Evolutionary conservation across 2,888 invertebrate genomes (phyloP).

Genomic region (Thecocarcelia acutangulata): DNA sequence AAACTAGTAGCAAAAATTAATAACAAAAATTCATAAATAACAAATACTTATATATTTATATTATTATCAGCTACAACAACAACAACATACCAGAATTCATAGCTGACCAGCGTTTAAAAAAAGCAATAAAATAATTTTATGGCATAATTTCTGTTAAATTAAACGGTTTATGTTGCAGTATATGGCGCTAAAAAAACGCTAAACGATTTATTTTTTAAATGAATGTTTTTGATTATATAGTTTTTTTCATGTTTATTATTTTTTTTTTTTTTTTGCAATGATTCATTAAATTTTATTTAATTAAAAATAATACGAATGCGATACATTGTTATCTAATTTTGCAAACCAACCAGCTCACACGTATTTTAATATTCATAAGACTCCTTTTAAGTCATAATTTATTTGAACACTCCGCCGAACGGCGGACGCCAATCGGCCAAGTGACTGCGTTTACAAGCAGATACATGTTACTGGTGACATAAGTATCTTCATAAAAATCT

Average conservation of each 20-base stretch:
- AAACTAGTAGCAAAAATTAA: constrained; percentile 10
- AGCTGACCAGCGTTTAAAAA: neutral
- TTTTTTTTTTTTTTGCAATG: constrained; percentile 24
- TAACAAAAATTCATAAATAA: neutral
- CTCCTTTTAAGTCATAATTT: constrained; percentile 65
- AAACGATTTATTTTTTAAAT: neutral
- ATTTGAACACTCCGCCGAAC: constrained; percentile 25
- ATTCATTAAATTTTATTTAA: constrained; percentile 35
- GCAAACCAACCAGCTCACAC: constrained; percentile 39
- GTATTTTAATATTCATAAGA: constrained; percentile 58
- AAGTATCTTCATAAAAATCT: constrained; percentile 45
- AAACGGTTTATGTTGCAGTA: constrained; percentile 60
- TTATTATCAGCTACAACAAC: neutral
- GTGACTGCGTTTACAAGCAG: constrained; percentile 35
- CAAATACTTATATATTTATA: constrained; percentile 28
- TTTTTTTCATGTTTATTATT: no score
- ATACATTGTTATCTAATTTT: constrained; percentile 57
- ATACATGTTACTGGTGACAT: constrained; percentile 46
- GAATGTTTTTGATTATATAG: neutral
- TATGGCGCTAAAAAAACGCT: constrained; percentile 49
- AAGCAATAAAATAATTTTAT: constrained; percentile 32
- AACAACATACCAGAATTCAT: constrained; percentile 3
- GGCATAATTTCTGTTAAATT: constrained; percentile 50
- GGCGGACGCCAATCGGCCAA: constrained; percentile 12
- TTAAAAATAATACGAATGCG: constrained; percentile 34